Base-by-base conservation (phyloP, 2,797 vertebrate genomes). In the Saxicola maurus region DNA sequence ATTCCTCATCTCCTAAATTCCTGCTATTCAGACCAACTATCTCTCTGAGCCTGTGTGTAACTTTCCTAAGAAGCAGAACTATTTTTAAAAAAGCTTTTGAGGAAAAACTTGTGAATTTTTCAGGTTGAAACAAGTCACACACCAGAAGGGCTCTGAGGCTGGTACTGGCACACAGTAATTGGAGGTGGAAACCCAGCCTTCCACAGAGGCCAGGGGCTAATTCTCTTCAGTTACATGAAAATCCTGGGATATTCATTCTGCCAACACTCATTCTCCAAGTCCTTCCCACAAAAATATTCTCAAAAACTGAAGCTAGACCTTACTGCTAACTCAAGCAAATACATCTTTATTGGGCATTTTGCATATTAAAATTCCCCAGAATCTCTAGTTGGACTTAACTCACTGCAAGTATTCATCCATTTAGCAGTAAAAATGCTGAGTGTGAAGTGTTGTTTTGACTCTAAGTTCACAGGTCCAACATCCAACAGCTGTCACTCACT, bases 91-190 rank as follows among this genome's bases (percentile, higher is more conserved):
- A 89, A 81, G 59, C 69, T 91, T 89, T 92, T 72, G 76, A 87
- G 71, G 87, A 89, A 81, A 92, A 86, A 60, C 66, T 68, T 94
- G 80, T 87, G 77, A 92, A 52, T 91, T 81, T 77, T 91, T 92
- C 92, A 92, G 87, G 91, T 95, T 95, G 80, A 86, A 91, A 78
- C 73, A 91, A 93, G 89, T 86, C 89, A 75, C 85, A 86, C 66
- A 62, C 60, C 91, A 92, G 89, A 83, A 91, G 87, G 79, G 76
- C 56, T 93, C 66, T 45, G 73, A 89, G 82, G 48, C 85, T 94
- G 79, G 57, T 87, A 92, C 76, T 76, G 80, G 77, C 80, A 66
- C 35, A 80, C 24, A 75, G 51, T 35, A 49, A 90, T 64, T 46
- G 42, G 85, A 86, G 69, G 67, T 91, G 52, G 56, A 90, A 93